These are phyloP conservation scores for Capreolus pygargus DNA, from an alignment of 2,113 vertebrate species.

Conservation along the genomic window DNA sequence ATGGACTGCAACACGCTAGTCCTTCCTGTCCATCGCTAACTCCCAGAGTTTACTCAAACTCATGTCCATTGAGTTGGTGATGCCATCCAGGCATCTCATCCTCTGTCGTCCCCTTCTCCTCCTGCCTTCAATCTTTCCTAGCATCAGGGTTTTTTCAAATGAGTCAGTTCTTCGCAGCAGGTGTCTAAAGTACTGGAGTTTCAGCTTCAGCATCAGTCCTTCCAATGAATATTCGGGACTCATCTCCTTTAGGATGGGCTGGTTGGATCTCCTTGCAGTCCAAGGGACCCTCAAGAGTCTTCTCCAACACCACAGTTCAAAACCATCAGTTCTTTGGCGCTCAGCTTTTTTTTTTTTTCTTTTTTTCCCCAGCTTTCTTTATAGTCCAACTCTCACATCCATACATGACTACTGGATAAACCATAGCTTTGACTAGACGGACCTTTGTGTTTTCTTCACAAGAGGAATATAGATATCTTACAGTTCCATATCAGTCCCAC, in stretches of 20 bases:
- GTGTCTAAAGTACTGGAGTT: background rate
- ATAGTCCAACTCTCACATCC: background rate
- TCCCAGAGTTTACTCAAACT: background rate
- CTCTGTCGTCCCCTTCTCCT: background rate
- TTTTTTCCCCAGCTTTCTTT: background rate
- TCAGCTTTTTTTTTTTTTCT: background rate
- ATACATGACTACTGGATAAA: background rate
- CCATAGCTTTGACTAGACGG: background rate
- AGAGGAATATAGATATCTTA: background rate
- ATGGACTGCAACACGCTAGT: fast-evolving
- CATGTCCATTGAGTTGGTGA: background rate
- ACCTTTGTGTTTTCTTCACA: background rate
- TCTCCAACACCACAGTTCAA: background rate
- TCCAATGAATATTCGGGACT: background rate
- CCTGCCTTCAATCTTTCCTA: background rate
- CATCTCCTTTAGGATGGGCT: background rate
- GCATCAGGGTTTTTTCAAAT: background rate
- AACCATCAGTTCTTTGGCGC: fast-evolving
- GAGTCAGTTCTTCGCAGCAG: background rate
- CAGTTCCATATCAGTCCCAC: background rate
- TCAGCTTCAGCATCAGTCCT: background rate
- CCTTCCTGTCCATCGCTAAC: background rate
- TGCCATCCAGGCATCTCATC: background rate
- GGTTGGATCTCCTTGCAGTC: background rate
- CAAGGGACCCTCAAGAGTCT: background rate